Evolutionary conservation across 1,140 invertebrate genomes (phyloP), one percentile per base, ranked within the genome.

Genomic region (Phymorhynchus buccinoides): DNA sequence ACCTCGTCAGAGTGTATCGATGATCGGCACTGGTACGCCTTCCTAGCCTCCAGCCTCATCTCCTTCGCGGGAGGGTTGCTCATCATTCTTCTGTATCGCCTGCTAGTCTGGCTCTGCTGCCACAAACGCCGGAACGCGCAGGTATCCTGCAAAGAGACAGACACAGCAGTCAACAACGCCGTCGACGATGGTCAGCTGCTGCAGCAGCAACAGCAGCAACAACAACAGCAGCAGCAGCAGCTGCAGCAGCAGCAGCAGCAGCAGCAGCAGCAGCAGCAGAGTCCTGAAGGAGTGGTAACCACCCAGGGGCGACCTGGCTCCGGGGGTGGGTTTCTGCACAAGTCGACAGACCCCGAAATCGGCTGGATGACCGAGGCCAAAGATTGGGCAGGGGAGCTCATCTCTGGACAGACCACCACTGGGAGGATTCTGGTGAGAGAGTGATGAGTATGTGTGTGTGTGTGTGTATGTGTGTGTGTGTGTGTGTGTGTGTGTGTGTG

Each of bases 321-420:
- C 4, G 12, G 18, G 4, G 18, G 4, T 14, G 35, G 62, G 30
- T 52, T 81, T 27, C 83, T 85, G 68, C 83, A 84, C 80, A 91
- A 91, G 84, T 88, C 82, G 32, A 84, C 91, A n/a, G 91, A 94
- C 80, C 91, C 92, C 30, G 94, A 94, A 82, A 94, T 94, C 48
- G 94, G 94, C 52, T 94, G 94, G 93, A 92, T 94, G 90, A 99
- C 98, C 92, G 98, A 99, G 95, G 98, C 98, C 92, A 99, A 99
- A 95, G 99, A 99, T 94, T 99, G 99, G 98, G 99, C 99, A 93
- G 99, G 99, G 93, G 99, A 99, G 95, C 96, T 99, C 92, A 99
- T 99, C 94, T 99, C 98, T 91, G 99, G 99, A 92, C 99, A 99
- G 95, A 99, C 98, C 90, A 99, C 98, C 92, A 99, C 98, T 90